These are phyloP conservation scores for Emberiza fucata DNA, from an alignment of 2,113 vertebrate species.

Conservation along the genomic window DNA sequence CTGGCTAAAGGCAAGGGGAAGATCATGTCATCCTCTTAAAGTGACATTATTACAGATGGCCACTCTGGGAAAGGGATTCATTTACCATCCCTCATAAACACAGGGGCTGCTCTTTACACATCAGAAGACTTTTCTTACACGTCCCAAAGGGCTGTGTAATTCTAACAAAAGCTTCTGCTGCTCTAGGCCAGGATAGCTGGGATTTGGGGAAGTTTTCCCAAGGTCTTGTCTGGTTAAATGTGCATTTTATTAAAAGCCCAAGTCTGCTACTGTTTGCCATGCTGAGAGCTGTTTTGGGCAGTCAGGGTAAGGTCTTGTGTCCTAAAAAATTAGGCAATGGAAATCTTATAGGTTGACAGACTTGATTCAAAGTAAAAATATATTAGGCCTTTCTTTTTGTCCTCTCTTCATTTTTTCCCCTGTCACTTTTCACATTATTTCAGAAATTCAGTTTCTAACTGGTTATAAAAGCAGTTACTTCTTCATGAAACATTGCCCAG, in stretches of 20 bases:
- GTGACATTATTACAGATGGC: neutral
- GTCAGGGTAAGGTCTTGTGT: neutral
- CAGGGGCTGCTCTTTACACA: neutral
- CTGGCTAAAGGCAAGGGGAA: neutral
- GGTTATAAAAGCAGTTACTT: neutral
- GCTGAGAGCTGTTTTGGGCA: neutral
- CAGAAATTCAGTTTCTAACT: neutral
- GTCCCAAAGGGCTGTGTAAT: neutral
- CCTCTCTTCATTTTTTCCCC: neutral
- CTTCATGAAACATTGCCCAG: neutral
- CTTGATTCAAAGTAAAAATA: neutral
- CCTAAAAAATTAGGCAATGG: neutral
- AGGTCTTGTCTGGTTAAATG: neutral
- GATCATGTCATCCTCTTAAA: neutral
- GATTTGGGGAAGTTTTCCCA: neutral
- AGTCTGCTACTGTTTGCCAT: neutral
- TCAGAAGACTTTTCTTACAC: neutral
- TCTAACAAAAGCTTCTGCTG: neutral
- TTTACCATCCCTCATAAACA: neutral
- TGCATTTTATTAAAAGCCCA: neutral
- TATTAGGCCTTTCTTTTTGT: neutral
- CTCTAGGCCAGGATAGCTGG: neutral
- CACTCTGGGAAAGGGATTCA: neutral
- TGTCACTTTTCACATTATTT: neutral
- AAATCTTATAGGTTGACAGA: neutral